A percentile compares a stretch with the other conserved stretches of the same genome.
Conservation (phyloP, 2,797 vertebrate species). For the Lutjanus campechanus region DNA sequence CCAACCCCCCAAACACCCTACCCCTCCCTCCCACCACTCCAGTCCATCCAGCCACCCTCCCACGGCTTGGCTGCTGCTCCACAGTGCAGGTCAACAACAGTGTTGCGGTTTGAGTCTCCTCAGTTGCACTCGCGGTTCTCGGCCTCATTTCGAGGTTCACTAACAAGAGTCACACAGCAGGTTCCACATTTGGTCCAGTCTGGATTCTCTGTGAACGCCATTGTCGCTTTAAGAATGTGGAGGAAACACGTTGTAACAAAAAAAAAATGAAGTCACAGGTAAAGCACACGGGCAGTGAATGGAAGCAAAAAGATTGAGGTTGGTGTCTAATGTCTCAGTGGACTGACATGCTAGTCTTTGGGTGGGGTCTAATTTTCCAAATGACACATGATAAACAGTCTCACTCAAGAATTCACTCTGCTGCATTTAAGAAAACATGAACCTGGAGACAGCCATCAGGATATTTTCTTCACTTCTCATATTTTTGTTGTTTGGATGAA, state of each 20-base stretch:
- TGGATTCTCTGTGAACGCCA: conserved; percentile 41
- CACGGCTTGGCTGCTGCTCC: conserved; percentile 71
- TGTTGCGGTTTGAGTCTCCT: conserved; percentile 84
- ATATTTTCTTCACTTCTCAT: conserved; percentile 38
- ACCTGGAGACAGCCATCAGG: conserved; percentile 51
- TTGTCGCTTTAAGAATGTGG: conserved; percentile 31
- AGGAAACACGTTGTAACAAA: conserved; percentile 55
- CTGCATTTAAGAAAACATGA: conserved; percentile 55
- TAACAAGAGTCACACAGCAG: conserved; percentile 56
- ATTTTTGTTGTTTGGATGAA: conserved; percentile 56
- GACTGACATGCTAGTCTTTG: conserved; percentile 71
- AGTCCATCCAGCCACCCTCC: conserved; percentile 43
- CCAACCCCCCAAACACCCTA: conserved; percentile 11
- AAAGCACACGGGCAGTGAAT: conserved; percentile 69
- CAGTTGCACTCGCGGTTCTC: conserved; percentile 70
- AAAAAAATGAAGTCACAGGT: conserved; percentile 60
- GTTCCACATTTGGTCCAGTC: conserved; percentile 56
- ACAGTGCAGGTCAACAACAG: conserved; percentile 90
- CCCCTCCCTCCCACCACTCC: conserved; percentile 25
- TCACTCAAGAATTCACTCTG: conserved; percentile 48
- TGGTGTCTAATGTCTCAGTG: conserved; percentile 54
- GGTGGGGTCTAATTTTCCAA: conserved; percentile 53
- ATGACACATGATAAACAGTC: conserved; percentile 56
- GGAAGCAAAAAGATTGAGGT: conserved; percentile 55
- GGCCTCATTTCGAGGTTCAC: conserved; percentile 57